Conservation (phyloP, 2,113 vertebrate genomes). For the Chlorodrepanis virens region DNA sequence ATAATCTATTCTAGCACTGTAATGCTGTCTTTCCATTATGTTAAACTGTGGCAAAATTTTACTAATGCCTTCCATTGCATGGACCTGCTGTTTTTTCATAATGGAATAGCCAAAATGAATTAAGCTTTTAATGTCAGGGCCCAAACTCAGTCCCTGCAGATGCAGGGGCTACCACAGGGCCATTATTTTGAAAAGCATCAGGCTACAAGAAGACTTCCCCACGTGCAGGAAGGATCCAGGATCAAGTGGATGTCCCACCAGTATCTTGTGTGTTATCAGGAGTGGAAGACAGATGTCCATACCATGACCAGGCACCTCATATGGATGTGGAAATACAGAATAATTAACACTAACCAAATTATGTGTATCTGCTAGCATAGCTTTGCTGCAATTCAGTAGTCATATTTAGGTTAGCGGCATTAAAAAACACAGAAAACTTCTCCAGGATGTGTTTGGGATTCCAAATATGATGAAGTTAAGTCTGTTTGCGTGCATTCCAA, state of each 20-base stretch:
- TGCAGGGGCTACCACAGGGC: neutral
- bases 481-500: neutral
- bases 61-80: neutral
- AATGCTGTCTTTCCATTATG: neutral
- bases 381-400: neutral
- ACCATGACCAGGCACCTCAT: neutral
- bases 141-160: neutral
- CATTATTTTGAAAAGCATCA: neutral
- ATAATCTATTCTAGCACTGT: neutral
- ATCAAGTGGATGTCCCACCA: neutral
- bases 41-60: neutral
- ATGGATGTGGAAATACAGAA: neutral
- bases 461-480: neutral
- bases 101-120: neutral
- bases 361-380: neutral
- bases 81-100: neutral
- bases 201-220: neutral
- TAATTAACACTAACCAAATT: neutral
- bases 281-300: neutral
- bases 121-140: neutral
- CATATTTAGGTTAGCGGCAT: neutral
- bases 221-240: neutral
- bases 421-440: neutral
- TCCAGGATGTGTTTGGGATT: neutral
- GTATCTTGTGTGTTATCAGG: neutral